A percentile compares a stretch with the other conserved stretches of the same genome.
Evolutionary conservation across 2,113 vertebrate species (phyloP).

Genomic region (Mus pahari): DNA sequence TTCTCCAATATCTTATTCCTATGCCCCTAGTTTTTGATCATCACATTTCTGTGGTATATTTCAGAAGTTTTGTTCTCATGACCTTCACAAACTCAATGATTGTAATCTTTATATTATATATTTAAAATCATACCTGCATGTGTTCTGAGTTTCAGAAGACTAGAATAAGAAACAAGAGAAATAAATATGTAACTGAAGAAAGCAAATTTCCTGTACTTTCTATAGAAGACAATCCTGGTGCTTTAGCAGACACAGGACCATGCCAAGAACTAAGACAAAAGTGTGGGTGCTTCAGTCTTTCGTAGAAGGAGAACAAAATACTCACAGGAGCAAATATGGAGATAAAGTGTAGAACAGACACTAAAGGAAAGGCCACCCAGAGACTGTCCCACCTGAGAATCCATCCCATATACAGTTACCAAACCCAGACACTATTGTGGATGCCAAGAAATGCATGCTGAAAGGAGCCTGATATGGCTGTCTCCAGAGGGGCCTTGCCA

Average conservation of each 20-base stretch:
- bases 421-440: no score
- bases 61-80: background rate
- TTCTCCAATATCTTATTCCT: background rate
- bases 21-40: background rate
- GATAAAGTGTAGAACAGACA: no score
- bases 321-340: no score
- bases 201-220: background rate
- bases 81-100: background rate
- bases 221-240: background rate
- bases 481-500: no score
- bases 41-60: background rate
- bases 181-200: background rate
- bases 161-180: background rate
- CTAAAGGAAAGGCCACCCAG: no score
- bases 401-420: no score
- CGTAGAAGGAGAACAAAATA: no score
- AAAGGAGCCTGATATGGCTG: no score
- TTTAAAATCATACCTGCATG: background rate
- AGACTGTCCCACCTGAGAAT: no score
- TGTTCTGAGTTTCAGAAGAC: conserved; percentile 1
- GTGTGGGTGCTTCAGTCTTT: no score
- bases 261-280: background rate
- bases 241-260: background rate
- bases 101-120: background rate
- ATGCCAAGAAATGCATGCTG: no score